Percentiles rank a stretch among this genome's conserved stretches.
These are phyloP conservation scores for Hedya salicella DNA, from an alignment of 2,888 invertebrate genomes.

Conservation along the genomic window DNA sequence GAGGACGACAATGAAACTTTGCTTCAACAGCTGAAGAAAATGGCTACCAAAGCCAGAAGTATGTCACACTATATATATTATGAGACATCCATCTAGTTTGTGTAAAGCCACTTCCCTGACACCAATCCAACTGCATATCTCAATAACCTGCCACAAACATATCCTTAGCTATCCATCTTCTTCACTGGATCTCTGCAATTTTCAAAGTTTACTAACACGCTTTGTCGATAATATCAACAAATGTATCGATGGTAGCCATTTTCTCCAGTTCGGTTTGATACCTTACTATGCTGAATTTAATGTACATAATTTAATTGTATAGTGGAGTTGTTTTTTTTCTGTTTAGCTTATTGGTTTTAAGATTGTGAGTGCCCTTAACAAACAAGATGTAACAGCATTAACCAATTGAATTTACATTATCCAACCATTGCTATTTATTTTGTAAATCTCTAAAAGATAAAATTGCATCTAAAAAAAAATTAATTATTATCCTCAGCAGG, in stretches of 20 bases:
- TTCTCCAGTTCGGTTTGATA: constrained; percentile 73
- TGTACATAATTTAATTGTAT: constrained; percentile 48
- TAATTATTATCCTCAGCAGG: constrained; percentile 69
- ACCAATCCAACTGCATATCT: constrained; percentile 45
- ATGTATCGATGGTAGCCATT: constrained; percentile 83
- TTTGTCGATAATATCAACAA: constrained; percentile 59
- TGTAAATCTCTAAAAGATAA: neutral
- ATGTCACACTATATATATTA: constrained; percentile 82
- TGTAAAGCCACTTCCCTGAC: constrained; percentile 54
- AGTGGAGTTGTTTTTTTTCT: constrained; percentile 47
- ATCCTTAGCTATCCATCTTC: constrained; percentile 52
- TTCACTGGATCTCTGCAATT: constrained; percentile 55
- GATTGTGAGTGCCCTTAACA: constrained; percentile 42
- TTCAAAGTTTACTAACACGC: constrained; percentile 74
- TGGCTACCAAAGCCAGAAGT: constrained; percentile 95
- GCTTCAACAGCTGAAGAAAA: constrained; percentile 97
- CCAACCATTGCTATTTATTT: constrained; percentile 20
- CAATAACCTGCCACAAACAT: constrained; percentile 47
- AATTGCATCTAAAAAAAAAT: neutral
- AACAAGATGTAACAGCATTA: constrained; percentile 33
- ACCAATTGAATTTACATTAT: constrained; percentile 23
- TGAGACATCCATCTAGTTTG: constrained; percentile 70
- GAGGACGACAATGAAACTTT: constrained; percentile 99
- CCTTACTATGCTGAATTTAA: constrained; percentile 47
- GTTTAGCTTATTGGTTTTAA: constrained; percentile 55